A percentile compares a stretch with the other conserved stretches of the same genome.
These are phyloP conservation scores for Anser brachyrhynchus DNA, from an alignment of 2,113 vertebrate genomes.

Conservation along the genomic window DNA sequence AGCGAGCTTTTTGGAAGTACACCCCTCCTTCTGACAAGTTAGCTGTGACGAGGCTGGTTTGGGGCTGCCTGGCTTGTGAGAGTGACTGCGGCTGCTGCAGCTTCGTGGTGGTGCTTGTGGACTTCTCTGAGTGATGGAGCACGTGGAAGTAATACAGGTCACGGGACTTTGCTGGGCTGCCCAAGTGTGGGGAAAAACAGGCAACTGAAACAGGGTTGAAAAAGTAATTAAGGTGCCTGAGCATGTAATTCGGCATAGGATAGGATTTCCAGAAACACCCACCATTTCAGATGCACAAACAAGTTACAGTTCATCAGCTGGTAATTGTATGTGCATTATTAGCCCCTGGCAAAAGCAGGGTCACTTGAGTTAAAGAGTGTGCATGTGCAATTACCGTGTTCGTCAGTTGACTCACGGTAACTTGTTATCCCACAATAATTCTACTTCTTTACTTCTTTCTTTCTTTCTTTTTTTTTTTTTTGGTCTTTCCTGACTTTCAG, in stretches of 20 bases:
- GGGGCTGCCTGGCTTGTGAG: neutral
- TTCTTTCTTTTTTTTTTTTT: neutral
- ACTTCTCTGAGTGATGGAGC: neutral
- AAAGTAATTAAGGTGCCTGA: neutral
- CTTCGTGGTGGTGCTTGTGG: neutral
- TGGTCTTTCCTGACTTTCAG: neutral
- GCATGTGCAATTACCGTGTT: neutral
- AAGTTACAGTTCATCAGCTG: constrained; percentile 39
- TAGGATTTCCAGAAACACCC: constrained; percentile 44
- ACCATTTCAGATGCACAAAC: neutral
- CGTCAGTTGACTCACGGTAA: neutral
- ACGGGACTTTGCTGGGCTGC: neutral
- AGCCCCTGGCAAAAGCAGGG: constrained; percentile 29
- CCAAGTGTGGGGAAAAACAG: neutral
- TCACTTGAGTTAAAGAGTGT: constrained; percentile 31
- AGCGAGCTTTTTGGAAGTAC: accelerated
- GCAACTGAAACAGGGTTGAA: neutral
- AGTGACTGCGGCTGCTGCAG: accelerated
- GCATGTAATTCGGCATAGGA: neutral
- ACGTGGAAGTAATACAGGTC: neutral
- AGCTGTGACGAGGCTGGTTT: neutral
- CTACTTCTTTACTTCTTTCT: neutral
- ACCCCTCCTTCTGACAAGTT: accelerated
- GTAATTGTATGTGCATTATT: constrained; percentile 31
- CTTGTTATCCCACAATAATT: neutral